phyloP scores from a whole-genome alignment of 2,113 vertebrate species.

The Siniperca knerii region DNA sequence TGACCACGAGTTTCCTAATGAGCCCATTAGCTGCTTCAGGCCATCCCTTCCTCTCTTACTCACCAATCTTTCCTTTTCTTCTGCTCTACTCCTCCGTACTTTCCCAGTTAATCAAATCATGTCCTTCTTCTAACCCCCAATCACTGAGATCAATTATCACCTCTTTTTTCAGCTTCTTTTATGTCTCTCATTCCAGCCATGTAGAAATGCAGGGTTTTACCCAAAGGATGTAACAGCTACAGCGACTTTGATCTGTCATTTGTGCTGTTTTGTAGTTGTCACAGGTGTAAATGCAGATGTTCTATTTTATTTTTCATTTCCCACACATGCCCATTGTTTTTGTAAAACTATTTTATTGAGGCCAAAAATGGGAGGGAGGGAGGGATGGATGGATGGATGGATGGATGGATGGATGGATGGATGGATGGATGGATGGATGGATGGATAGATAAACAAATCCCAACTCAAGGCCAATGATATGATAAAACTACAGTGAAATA shows the following conservation, averaged over 20 bases:
- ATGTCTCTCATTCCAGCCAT: not conserved
- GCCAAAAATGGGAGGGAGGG: not conserved
- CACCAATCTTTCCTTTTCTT: slow-evolving; percentile 18
- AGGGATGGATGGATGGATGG: too few relatives aligned
- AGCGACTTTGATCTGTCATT: not conserved
- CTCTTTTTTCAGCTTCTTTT: not conserved
- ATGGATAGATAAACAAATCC: too few relatives aligned
- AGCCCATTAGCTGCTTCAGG: slow-evolving; percentile 70
- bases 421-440: too few relatives aligned
- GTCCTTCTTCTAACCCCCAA: slow-evolving; percentile 11
- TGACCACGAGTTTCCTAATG: slow-evolving; percentile 63
- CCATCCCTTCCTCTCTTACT: slow-evolving; percentile 28
- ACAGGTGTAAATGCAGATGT: not conserved
- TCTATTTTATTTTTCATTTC: not conserved
- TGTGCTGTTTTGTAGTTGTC: not conserved
- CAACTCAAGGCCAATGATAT: too few relatives aligned
- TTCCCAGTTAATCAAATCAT: slow-evolving; percentile 45
- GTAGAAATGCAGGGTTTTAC: not conserved
- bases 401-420: too few relatives aligned
- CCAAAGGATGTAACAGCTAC: not conserved
- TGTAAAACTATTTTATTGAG: not conserved
- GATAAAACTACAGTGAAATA: too few relatives aligned
- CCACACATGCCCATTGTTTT: not conserved
- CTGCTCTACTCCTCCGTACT: slow-evolving; percentile 36
- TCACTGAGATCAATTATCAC: slow-evolving; percentile 42